Percentiles rank a stretch among this genome's conserved stretches.
phyloP scores from a whole-genome alignment of 2,113 vertebrate species.

The Lagopus muta region DNA sequence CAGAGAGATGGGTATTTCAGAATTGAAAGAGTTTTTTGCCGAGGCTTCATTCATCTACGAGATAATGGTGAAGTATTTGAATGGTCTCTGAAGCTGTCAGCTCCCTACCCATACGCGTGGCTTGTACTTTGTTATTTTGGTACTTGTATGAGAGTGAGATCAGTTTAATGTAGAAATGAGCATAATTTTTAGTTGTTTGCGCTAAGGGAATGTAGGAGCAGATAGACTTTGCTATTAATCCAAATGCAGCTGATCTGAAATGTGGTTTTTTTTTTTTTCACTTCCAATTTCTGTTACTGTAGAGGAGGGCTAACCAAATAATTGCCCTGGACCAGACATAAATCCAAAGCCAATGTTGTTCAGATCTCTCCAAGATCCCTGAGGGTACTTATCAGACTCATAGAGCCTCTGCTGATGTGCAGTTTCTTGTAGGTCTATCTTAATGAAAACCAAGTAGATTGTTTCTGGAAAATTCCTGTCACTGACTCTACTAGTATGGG shows the following conservation, averaged over 20 bases:
- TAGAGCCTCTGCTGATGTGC: background rate
- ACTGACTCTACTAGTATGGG: background rate
- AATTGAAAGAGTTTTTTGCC: background rate
- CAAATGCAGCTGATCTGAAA: background rate
- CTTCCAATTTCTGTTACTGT: background rate
- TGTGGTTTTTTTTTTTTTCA: background rate
- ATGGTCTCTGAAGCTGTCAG: background rate
- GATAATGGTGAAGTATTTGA: background rate
- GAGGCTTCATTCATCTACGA: background rate
- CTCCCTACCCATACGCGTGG: background rate
- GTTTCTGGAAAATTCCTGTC: background rate
- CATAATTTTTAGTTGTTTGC: background rate
- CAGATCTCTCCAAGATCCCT: background rate
- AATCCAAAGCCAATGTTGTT: background rate
- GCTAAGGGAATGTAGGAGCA: background rate
- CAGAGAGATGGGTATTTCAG: background rate
- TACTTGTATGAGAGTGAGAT: background rate
- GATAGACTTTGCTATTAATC: background rate
- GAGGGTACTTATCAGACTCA: background rate
- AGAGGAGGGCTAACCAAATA: background rate
- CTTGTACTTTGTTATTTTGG: background rate
- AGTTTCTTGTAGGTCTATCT: background rate
- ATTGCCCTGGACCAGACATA: background rate
- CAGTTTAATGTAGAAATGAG: background rate
- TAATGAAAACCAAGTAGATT: background rate